phyloP scores from a whole-genome alignment of 1,140 invertebrate genomes.

The Megathymus violae region DNA sequence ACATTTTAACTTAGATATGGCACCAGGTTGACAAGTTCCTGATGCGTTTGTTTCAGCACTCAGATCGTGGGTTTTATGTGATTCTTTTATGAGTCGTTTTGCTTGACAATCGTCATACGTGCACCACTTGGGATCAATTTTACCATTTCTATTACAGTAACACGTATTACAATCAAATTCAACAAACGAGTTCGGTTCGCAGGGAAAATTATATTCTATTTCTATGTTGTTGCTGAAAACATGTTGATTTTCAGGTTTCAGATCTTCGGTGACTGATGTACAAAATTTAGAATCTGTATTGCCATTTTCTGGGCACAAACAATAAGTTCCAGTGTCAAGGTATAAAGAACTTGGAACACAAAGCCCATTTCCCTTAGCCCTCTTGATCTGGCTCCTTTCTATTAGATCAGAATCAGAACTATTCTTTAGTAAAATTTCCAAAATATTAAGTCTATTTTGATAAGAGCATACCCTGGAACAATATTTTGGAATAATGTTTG shows the following conservation, averaged over 20 bases:
- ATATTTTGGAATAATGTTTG: constrained; percentile 50
- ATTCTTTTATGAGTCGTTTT: constrained; percentile 53
- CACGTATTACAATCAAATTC: constrained; percentile 73
- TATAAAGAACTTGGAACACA: constrained; percentile 61
- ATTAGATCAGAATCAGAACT: constrained; percentile 41
- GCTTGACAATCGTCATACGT: constrained; percentile 70
- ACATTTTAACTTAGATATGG: constrained; percentile 61
- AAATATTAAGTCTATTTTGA: constrained; percentile 54
- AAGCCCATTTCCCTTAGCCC: constrained; percentile 10
- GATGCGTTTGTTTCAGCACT: constrained; percentile 29
- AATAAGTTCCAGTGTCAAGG: constrained; percentile 57
- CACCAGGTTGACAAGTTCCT: constrained; percentile 58
- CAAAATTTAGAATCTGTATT: constrained; percentile 55
- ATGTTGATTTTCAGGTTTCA: constrained; percentile 5
- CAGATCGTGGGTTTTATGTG: constrained; percentile 40
- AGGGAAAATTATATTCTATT: constrained; percentile 48
- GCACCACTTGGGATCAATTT: constrained; percentile 72
- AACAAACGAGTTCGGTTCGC: constrained; percentile 64
- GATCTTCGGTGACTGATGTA: constrained; percentile 44
- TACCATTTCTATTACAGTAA: constrained; percentile 66
- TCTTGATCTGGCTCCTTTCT: constrained; percentile 44
- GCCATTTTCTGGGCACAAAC: constrained; percentile 61
- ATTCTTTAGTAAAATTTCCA: constrained; percentile 59
- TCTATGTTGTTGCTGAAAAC: constrained; percentile 33
- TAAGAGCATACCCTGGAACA: constrained; percentile 61